Evolutionary conservation across 2,888 invertebrate genomes (phyloP).

Genomic region (Diaprepes abbreviatus): DNA sequence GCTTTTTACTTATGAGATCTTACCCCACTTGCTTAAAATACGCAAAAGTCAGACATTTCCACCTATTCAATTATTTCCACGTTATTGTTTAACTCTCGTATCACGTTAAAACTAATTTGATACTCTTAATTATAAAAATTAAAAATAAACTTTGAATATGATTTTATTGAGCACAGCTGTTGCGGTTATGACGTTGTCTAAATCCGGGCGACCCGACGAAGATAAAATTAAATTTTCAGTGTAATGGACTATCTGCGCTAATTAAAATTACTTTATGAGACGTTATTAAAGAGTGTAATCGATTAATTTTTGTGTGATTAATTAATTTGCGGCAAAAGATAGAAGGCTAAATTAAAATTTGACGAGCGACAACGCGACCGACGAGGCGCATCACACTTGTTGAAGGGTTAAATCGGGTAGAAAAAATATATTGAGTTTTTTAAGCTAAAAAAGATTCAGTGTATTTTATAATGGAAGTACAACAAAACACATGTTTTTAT

Average conservation of each 20-base stretch:
- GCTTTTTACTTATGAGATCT: too few relatives aligned
- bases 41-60: too few relatives aligned
- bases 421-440: neutral
- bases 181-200: constrained; percentile 10
- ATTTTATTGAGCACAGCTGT: constrained; percentile 1
- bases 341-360: constrained; percentile 21
- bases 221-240: constrained; percentile 8
- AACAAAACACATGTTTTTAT: too few relatives aligned
- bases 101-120: too few relatives aligned
- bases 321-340: constrained; percentile 11
- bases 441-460: neutral
- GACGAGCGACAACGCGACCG: constrained; percentile 1
- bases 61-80: too few relatives aligned
- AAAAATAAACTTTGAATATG: neutral
- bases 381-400: neutral
- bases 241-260: constrained; percentile 9
- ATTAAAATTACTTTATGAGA: constrained; percentile 13
- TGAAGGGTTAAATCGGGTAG: constrained; percentile 4
- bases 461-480: too few relatives aligned
- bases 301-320: constrained; percentile 15
- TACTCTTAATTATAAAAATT: too few relatives aligned
- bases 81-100: too few relatives aligned
- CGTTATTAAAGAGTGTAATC: constrained; percentile 18
- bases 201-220: neutral
- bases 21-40: too few relatives aligned